Conservation (phyloP, 1,140 invertebrate species). For the Kradibia gibbosae region DNA sequence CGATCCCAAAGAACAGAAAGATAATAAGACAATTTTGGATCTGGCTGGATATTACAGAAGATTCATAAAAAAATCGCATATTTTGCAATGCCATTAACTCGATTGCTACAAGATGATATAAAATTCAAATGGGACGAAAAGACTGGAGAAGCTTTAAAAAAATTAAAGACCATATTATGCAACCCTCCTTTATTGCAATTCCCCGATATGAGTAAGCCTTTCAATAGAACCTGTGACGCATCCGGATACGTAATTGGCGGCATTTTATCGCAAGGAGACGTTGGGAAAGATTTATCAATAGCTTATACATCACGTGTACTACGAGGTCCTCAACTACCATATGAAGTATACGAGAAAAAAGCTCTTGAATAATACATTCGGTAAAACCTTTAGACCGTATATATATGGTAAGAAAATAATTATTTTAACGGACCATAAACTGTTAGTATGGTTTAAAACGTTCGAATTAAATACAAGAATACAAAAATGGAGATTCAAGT, state of each 20-base stretch:
- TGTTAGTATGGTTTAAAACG: constrained; percentile 44
- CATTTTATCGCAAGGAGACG: background rate
- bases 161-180: background rate
- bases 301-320: background rate
- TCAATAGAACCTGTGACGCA: background rate
- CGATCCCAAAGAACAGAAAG: background rate
- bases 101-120: background rate
- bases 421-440: constrained; percentile 45
- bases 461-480: constrained; percentile 58
- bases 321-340: background rate
- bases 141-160: background rate
- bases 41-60: constrained; percentile 20
- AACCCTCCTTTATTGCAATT: background rate
- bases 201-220: constrained; percentile 19
- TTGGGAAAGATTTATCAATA: constrained; percentile 9
- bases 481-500: constrained; percentile 59
- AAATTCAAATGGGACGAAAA: background rate
- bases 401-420: constrained; percentile 38
- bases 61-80: background rate
- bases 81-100: background rate
- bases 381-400: background rate
- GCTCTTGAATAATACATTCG: background rate
- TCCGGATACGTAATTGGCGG: background rate
- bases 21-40: background rate
- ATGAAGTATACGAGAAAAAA: constrained; percentile 1